These are phyloP conservation scores for Parnassius mnemosyne DNA, from an alignment of 2,888 invertebrate genomes.

Conservation along the genomic window DNA sequence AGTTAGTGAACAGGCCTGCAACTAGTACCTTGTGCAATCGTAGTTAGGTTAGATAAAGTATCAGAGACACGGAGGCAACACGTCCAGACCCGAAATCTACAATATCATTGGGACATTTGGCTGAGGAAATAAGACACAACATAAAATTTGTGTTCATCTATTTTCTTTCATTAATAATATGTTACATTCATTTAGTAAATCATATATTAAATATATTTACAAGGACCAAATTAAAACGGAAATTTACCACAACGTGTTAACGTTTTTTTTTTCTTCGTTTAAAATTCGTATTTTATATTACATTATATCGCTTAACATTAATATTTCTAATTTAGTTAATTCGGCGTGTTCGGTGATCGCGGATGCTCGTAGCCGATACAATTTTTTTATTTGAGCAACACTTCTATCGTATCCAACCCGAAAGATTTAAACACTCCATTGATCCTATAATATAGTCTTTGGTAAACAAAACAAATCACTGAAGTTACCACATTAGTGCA, in stretches of 20 bases:
- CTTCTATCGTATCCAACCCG: slow-evolving; percentile 2
- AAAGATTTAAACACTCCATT: neutral
- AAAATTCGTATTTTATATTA: slow-evolving; percentile 81
- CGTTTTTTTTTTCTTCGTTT: slow-evolving; percentile 67
- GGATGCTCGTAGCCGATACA: slow-evolving; percentile 53
- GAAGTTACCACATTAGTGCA: slow-evolving; percentile 9
- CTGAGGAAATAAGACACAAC: slow-evolving; percentile 50
- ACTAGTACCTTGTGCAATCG: too few relatives aligned
- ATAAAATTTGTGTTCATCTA: slow-evolving; percentile 77
- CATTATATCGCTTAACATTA: slow-evolving; percentile 77
- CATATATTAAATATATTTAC: slow-evolving; percentile 81
- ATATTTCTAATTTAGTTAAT: slow-evolving; percentile 68
- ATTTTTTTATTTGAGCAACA: slow-evolving; percentile 21
- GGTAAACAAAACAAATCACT: neutral
- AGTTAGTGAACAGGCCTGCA: too few relatives aligned
- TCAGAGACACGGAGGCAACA: too few relatives aligned
- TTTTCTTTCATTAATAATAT: slow-evolving; percentile 78
- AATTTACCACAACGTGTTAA: slow-evolving; percentile 71
- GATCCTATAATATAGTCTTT: neutral
- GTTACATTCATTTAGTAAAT: slow-evolving; percentile 80
- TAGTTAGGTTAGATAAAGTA: too few relatives aligned
- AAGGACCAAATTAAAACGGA: slow-evolving; percentile 73
- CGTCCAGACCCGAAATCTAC: too few relatives aligned
- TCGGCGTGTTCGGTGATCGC: slow-evolving; percentile 58
- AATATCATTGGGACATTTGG: neutral